phyloP scores from a whole-genome alignment of 2,113 vertebrate species.

The Lophius piscatorius region DNA sequence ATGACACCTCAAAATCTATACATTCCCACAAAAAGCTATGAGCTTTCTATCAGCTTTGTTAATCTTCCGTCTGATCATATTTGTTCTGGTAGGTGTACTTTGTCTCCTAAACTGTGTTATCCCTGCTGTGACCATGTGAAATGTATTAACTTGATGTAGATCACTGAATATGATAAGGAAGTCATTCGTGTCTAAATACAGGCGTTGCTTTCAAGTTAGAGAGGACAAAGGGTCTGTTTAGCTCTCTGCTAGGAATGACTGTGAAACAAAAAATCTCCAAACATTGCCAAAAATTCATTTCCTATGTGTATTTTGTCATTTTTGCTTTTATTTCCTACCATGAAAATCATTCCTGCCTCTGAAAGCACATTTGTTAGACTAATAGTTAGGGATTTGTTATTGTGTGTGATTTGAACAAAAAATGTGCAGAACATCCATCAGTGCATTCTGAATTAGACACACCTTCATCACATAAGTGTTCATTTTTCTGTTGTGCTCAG shows the following conservation, averaged over 20 bases:
- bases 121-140: constrained; percentile 24
- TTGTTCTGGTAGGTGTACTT: constrained; percentile 23
- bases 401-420: constrained; percentile 4
- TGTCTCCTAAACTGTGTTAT: constrained; percentile 26
- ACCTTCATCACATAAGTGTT: constrained; percentile 1
- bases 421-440: constrained; percentile 2
- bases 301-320: constrained; percentile 22
- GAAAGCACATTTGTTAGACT: constrained; percentile 7
- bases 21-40: constrained; percentile 53
- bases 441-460: constrained; percentile 21
- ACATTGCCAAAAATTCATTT: neutral
- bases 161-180: constrained; percentile 19
- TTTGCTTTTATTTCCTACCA: constrained; percentile 20
- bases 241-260: too few relatives aligned
- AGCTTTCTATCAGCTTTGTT: constrained; percentile 10
- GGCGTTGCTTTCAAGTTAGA: constrained; percentile 2
- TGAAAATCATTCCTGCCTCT: constrained; percentile 45
- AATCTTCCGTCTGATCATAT: constrained; percentile 7
- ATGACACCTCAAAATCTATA: constrained; percentile 16
- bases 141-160: constrained; percentile 24
- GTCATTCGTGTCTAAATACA: constrained; percentile 8
- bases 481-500: constrained; percentile 7
- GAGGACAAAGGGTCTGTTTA: neutral
- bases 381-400: constrained; percentile 1
- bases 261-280: neutral